Evolutionary conservation across 2,113 vertebrate species (phyloP).

Genomic region (Oreamnos americanus): DNA sequence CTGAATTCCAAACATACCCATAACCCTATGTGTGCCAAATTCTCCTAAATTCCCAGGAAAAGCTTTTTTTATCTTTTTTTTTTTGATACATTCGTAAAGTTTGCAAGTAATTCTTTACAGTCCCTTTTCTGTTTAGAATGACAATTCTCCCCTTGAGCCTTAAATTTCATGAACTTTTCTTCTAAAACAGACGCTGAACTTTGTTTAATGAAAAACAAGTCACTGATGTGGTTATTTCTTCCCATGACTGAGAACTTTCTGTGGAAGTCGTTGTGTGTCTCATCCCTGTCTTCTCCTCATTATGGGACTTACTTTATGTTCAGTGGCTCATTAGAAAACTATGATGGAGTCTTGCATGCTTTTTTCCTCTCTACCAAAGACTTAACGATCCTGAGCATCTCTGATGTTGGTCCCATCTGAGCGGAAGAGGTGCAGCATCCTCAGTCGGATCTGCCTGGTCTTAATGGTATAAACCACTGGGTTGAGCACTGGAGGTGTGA

Average conservation of each 20-base stretch:
- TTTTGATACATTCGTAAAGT: not conserved
- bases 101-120: not conserved
- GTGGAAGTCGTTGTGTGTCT: not conserved
- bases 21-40: not conserved
- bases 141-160: not conserved
- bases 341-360: not conserved
- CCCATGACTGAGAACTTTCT: not conserved
- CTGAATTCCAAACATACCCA: not conserved
- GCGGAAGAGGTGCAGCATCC: not conserved
- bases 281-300: not conserved
- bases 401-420: not conserved
- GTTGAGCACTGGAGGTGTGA: conserved; percentile 52
- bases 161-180: not conserved
- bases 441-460: conserved; percentile 28
- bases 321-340: not conserved
- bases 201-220: not conserved
- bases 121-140: not conserved
- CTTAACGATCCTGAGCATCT: not conserved
- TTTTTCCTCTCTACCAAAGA: not conserved
- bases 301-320: not conserved
- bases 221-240: not conserved
- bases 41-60: not conserved
- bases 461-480: conserved; percentile 48
- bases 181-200: not conserved
- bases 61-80: not conserved